Evolutionary conservation across 2,113 vertebrate species (phyloP).

Genomic region (Notiomystis cincta): DNA sequence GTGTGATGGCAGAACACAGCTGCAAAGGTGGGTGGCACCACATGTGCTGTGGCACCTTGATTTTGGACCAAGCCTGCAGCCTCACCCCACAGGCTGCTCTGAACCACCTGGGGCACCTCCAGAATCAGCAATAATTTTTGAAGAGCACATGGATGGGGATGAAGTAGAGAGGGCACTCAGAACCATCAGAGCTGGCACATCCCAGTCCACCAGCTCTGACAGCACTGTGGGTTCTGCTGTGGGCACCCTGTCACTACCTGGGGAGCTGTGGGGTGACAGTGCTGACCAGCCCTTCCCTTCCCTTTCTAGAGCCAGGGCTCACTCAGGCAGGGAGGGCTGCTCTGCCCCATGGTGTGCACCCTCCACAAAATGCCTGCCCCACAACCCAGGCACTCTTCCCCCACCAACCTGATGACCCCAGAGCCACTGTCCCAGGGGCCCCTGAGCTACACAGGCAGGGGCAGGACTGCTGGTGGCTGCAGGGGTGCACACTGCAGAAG

Average conservation of each 20-base stretch:
- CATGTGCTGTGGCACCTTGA: not conserved
- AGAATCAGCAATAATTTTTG: not conserved
- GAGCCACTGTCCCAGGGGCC: not conserved
- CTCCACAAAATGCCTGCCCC: rapidly evolving
- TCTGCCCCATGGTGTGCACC: rapidly evolving
- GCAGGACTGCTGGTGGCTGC: not conserved
- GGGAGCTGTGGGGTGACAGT: rapidly evolving
- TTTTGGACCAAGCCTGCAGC: not conserved
- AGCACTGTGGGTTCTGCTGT: not conserved
- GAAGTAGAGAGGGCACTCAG: not conserved
- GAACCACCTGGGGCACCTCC: not conserved
- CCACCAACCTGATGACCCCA: not conserved
- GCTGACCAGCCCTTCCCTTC: not conserved
- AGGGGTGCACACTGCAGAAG: not conserved
- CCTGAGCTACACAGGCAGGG: not conserved
- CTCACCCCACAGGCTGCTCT: not conserved
- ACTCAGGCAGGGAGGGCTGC: not conserved
- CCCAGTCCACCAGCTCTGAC: rapidly evolving
- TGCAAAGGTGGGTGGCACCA: rapidly evolving
- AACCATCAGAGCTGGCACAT: not conserved
- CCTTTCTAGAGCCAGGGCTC: not conserved
- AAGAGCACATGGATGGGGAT: not conserved
- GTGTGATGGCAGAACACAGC: not conserved
- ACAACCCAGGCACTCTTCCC: rapidly evolving
- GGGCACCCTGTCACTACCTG: rapidly evolving